Base-by-base conservation (phyloP, 1,140 invertebrate species). In the Paraescarpia echinospica region DNA sequence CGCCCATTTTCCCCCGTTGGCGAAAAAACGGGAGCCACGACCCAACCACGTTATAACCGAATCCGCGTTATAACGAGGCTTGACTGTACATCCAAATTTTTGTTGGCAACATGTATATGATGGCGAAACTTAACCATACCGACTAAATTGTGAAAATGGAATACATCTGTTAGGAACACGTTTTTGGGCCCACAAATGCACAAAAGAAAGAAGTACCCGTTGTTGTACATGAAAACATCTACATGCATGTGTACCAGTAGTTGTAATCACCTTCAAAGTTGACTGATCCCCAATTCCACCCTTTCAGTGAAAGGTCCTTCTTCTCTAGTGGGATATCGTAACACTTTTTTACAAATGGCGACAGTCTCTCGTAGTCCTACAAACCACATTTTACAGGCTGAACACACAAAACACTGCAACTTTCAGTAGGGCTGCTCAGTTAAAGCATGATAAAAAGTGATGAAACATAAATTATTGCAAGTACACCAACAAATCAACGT, bases 251-350 rank as follows among this genome's bases (percentile, higher is more conserved):
- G 59, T n/a, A n/a, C n/a, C 59, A 77, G 59, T 77, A 90, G 31
- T 22, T 22, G n/a, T 34, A n/a, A 89, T 92, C 94, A 97, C 97
- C 99, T 95, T 97, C 97, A 95, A 99, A 99, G 94, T 98, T 98
- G 22, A 98, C 98, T 1, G 98, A 98, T 91, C 99, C 99, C 98
- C 99, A 99, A 96, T 99, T 99, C 99, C 99, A 99, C 8, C 99
- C 99, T 96, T 99, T 99, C 0, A 99, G 96, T 94, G 98, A 98
- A 59, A 99, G 96, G 94, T 99, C 99, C 95, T 98, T 98, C 89
- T 95, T 96, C 92, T 96, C 96, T 34, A 97, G 91, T 27, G 95
- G 94, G 6, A 95, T 93, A 51, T 95, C 98, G 98, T 93, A 98
- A 95, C 98, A 98, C 97, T 94, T 98, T 97, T 95, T 98, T 22